Evolutionary conservation across 2,888 invertebrate genomes (phyloP), one percentile per base, ranked within the genome.

Genomic region (Arrhopalites spinosus): DNA sequence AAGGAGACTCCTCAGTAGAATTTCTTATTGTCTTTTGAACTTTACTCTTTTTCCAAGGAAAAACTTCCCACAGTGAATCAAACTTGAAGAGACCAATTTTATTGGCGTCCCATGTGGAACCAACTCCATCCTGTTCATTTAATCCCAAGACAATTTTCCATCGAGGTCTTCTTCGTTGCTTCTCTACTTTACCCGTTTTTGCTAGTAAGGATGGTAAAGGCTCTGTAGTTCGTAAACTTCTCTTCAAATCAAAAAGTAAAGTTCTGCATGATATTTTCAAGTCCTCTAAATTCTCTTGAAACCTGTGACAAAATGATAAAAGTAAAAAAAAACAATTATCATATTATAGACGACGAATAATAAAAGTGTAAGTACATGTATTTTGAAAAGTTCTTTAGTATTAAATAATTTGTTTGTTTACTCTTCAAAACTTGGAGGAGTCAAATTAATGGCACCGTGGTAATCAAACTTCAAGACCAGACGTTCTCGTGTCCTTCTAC

Each of bases 41-140:
- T 59, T 25, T 59, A 27, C 59, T 59, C 13, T 59, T 59, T 11
- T 59, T 59, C 59, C 59, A 59, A 25, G 59, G 59, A 59, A 36
- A 36, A 3, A 36, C 11, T 7, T 36, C 36, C 36, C 36, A 36
- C 3, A 7, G 5, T 7, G 36, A 11, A 36, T 36, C 36, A 36
- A 7, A 7, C 36, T 36, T 36, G 11, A 36, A 36, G 11, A 36
- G 5, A 50, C 50, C 59, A 27, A 27, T 59, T 25, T 59, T 59
- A 59, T 59, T 59, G 5, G 27, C 25, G 20, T 59, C 59, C 27
- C 25, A 59, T 27, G 25, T 27, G 13, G 59, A 59, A 27, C 25
- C 13, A 23, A 59, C 25, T 27, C 25, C 59, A 59, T 59, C 25
- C 13, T 59, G 25, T 1, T 23, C 13, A 13, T 59, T 59, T 25